Evolutionary conservation across 2,888 invertebrate species (phyloP).

Genomic region (Mechanitis messenoides): DNA sequence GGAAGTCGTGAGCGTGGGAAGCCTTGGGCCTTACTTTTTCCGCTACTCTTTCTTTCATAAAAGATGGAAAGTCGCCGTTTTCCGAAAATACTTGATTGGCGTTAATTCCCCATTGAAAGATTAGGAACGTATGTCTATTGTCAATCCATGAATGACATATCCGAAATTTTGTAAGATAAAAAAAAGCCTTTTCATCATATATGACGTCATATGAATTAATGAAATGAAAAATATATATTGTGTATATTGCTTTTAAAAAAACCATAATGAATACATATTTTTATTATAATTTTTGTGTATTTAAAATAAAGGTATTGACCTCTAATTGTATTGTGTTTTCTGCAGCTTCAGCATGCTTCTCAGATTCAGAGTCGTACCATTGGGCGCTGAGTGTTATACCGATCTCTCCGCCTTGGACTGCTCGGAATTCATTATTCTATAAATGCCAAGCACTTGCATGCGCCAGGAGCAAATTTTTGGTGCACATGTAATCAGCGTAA

Average conservation of each 20-base stretch:
- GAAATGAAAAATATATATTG: too few species aligned
- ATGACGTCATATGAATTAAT: too few species aligned
- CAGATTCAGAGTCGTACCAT: slow-evolving; percentile 51
- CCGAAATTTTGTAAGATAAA: neutral
- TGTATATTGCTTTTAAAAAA: too few species aligned
- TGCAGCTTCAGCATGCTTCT: slow-evolving; percentile 54
- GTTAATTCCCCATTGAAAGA: slow-evolving; percentile 73
- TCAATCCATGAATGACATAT: slow-evolving; percentile 49
- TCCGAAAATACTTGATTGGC: slow-evolving; percentile 77
- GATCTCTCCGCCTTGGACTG: slow-evolving; percentile 37
- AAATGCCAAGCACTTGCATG: slow-evolving; percentile 60
- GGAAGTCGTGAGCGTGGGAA: slow-evolving; percentile 76
- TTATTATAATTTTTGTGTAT: too few species aligned
- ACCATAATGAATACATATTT: too few species aligned
- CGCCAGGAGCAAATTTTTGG: slow-evolving; percentile 61
- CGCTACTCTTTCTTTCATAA: slow-evolving; percentile 74
- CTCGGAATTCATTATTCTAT: slow-evolving; percentile 42
- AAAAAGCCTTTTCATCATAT: neutral
- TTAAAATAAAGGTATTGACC: slow-evolving; percentile 33
- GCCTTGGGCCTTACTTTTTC: slow-evolving; percentile 76
- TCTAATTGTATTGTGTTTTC: slow-evolving; percentile 67
- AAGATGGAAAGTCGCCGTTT: slow-evolving; percentile 77
- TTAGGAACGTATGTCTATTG: slow-evolving; percentile 24
- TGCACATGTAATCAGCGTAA: slow-evolving; percentile 58
- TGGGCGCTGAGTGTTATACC: slow-evolving; percentile 31